A percentile compares a stretch with the other conserved stretches of the same genome.
These are phyloP conservation scores for Himantopus leucocephalus DNA, from an alignment of 2,113 vertebrate species.

Conservation along the genomic window DNA sequence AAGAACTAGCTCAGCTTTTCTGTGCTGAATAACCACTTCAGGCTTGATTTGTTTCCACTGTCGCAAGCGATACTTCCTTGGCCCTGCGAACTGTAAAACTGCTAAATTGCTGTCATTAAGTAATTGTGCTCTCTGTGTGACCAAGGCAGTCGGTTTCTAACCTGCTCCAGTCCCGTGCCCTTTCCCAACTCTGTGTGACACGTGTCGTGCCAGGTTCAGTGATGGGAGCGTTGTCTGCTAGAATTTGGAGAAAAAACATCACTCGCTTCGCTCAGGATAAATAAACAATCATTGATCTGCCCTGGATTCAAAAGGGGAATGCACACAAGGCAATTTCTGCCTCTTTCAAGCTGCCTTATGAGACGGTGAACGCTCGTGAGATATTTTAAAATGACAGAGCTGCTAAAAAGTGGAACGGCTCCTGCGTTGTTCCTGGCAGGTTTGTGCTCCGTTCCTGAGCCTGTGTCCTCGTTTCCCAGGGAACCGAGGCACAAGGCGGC, in stretches of 20 bases:
- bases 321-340: neutral
- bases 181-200: neutral
- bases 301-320: neutral
- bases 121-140: constrained; percentile 34
- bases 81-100: constrained; percentile 1
- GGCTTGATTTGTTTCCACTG: constrained; percentile 17
- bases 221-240: neutral
- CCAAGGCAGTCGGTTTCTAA: neutral
- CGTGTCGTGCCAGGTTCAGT: neutral
- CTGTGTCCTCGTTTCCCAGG: constrained; percentile 45
- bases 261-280: neutral
- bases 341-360: neutral
- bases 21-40: neutral
- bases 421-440: neutral
- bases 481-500: constrained; percentile 7
- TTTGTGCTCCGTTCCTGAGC: constrained; percentile 16
- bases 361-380: neutral
- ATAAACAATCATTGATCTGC: neutral
- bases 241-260: neutral
- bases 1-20: neutral
- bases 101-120: constrained; percentile 48
- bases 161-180: neutral
- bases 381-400: constrained; percentile 27
- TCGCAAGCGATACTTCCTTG: constrained; percentile 2
- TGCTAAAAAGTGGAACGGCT: constrained; percentile 23